Evolutionary conservation across 2,113 vertebrate species (phyloP), one percentile per base, ranked within the genome.

Genomic region (Dicaeum eximium): DNA sequence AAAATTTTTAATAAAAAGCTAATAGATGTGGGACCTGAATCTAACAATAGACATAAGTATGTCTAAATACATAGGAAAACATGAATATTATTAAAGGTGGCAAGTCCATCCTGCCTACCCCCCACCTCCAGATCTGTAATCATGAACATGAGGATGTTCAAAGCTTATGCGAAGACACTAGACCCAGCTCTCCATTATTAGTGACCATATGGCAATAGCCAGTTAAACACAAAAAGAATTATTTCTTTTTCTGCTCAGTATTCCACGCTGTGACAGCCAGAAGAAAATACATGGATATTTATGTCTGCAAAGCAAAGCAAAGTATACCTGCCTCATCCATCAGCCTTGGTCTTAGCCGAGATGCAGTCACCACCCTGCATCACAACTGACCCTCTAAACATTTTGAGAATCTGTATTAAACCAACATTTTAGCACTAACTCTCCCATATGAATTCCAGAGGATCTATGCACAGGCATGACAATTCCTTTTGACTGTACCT

Each of bases 1-100:
- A 92, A 83, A 37, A 3, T 3, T 30, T 51, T 95, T 94, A 94
- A 95, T 95, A 88, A 93, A 95, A 87, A 88, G 58, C 38, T 93
- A 83, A 87, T 54, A 96, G 33, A 86, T 74, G 42, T 79, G 42
- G 58, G 85, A 80, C 84, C 58, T 45, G 47, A 87, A 69, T 70
- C 56, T 80, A 83, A 86, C 67, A 88, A 69, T 0, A 88, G 74
- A 77, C 20, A 6, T 61, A 95, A 94, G 71, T 58, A 83, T 25
- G 44, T 78, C 47, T 62, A 93, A 92, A 95, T 61, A 84, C 35
- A 35, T 4, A 90, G 51, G 35, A 93, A 96, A 94, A 74, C 51
- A 86, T 24, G 4, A 83, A 30, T 44, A 72, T 80, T 81, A 91
- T 93, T 93, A 93, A 92, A 91, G 37, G 75, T 83, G 79, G 50